Evolutionary conservation across 2,113 vertebrate genomes (phyloP).

Genomic region (Oxygymnocypris stewartii): DNA sequence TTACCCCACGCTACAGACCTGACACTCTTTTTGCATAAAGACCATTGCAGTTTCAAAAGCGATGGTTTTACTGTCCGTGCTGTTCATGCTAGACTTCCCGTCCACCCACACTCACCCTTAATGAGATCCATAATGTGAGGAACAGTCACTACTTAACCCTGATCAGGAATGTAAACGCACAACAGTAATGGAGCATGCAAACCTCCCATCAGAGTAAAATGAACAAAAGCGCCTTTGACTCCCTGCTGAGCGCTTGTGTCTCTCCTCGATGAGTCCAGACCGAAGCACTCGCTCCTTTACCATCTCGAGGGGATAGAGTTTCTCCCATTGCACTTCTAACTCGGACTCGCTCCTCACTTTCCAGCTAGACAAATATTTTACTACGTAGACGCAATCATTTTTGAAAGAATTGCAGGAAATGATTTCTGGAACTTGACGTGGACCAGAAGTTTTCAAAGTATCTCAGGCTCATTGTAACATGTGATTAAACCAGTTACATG

Average conservation of each 20-base stretch:
- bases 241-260: neutral
- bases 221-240: conserved; percentile 38
- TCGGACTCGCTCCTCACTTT: conserved; percentile 20
- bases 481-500: conserved; percentile 42
- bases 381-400: conserved; percentile 36
- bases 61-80: conserved; percentile 33
- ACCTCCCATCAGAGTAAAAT: conserved; percentile 42
- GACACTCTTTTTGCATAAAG: conserved; percentile 37
- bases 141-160: conserved; percentile 41
- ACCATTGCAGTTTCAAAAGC: conserved; percentile 19
- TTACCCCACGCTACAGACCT: neutral
- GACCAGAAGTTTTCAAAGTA: conserved; percentile 24
- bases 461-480: conserved; percentile 40
- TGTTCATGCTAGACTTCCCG: conserved; percentile 37
- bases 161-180: conserved; percentile 35
- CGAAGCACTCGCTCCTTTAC: neutral
- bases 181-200: conserved; percentile 32
- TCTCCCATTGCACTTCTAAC: conserved; percentile 28
- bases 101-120: conserved; percentile 35
- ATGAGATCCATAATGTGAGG: conserved; percentile 37
- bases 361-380: conserved; percentile 53
- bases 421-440: conserved; percentile 42
- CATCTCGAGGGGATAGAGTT: conserved; percentile 30
- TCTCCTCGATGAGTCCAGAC: neutral
- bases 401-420: conserved; percentile 31